Evolutionary conservation across 1,140 invertebrate genomes (phyloP), one percentile per base, ranked within the genome.

Genomic region (Chelonus insularis): DNA sequence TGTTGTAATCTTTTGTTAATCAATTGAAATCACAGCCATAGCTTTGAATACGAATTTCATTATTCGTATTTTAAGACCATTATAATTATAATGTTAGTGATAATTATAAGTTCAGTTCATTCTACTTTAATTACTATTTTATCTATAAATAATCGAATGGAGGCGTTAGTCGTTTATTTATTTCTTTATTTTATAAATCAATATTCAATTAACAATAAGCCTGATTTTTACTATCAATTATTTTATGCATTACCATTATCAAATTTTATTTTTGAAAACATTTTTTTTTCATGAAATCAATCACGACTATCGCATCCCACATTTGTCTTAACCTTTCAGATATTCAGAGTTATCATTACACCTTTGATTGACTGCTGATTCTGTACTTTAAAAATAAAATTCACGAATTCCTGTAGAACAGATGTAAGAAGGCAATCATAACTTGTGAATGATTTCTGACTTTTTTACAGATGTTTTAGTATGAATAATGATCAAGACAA

Each of bases 1-100:
- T 37, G 29, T 56, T 37, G 21, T 51, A 39, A 29, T 57, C 50
- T 41, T 48, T 54, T 72, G 68, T 69, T 73, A 69, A 72, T 77
- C 77, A 79, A 73, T 79, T 69, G 74, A 60, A 63, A 81, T 81
- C 79, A 81, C 79, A 81, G 79, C 79, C 78, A 79, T 78, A 77
- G 79, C 79, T 81, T 81, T 81, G 78, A 78, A 80, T 80, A 81
- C 77, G 77, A 81, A 80, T 75, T 65, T 61, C 34, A 56, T 65
- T 45, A 57, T 80, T 78, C 76, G 77, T 74, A 78, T 76, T 78
- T 70, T 75, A 72, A 75, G 73, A 79, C 66, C 70, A 74, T 70
- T 73, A 74, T 67, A 74, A 73, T 75, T 73, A 74, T 72, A 74
- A 78, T 68, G 51, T 71, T 71, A 75, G n/a, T n/a, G n/a, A 75